Evolutionary conservation across 2,888 invertebrate genomes (phyloP), one percentile per base, ranked within the genome.

Genomic region (Cephus pygmeus): DNA sequence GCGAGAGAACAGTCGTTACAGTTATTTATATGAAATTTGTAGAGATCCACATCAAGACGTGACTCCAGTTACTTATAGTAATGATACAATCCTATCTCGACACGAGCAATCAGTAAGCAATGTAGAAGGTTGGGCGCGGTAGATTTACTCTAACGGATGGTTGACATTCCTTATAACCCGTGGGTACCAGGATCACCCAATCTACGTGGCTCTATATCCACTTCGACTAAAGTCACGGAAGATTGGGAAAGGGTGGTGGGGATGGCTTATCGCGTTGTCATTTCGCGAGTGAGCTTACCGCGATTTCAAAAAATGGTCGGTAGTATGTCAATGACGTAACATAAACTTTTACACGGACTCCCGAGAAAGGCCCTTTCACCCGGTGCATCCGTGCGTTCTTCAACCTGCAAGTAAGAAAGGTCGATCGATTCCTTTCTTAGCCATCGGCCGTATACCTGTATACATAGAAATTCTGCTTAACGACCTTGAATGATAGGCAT

Each of bases 51-150:
- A 81, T 83, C 79, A 71, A 77, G 81, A 83, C 84, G 83, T 82
- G 82, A 83, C 83, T 83, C 81, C 81, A 83, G 82, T 84, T 84
- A 83, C 83, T 84, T 81, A 81, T 82, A 79, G 83, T 84, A 85
- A 86, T 84, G 83, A 85, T 83, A 83, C 81, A 84, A 85, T 85
- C 82, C 76, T 76, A 81, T 77, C 78, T 77, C 79, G 78, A 75
- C 79, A 74, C 78, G 81, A 76, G 80, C 80, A 77, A 77, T 81
- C 77, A 75, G 75, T 77, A 79, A 83, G 80, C 82, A 83, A 84
- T 81, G 82, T 80, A 75, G 77, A 77, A 79, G 79, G 77, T 77
- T 75, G 76, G 75, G 80, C 77, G 81, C 79, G 78, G 79, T 81
- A 56, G 79, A 82, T 83, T 77, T 77, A 80, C 73, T 76, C 73